Percentiles rank a stretch among this genome's conserved stretches.
phyloP scores from a whole-genome alignment of 2,113 vertebrate genomes.

The Spermophilus dauricus region DNA sequence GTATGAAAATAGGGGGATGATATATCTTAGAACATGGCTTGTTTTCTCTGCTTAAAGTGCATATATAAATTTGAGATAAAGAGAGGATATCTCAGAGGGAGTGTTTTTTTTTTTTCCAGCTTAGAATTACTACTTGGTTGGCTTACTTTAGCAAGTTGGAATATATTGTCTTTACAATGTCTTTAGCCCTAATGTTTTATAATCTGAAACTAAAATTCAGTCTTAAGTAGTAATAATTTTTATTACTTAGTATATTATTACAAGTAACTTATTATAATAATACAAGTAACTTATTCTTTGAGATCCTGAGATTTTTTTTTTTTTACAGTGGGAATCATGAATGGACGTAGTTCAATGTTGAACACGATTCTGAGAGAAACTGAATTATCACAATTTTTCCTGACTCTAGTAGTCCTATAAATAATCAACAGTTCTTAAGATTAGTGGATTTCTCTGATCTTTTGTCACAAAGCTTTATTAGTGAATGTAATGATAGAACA shows the following conservation, averaged over 20 bases:
- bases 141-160: not conserved
- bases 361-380: not conserved
- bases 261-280: not conserved
- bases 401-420: not conserved
- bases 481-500: not conserved
- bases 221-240: conserved; percentile 17
- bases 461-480: conserved; percentile 5
- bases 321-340: not conserved
- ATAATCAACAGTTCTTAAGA: not conserved
- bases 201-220: not conserved
- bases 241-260: not conserved
- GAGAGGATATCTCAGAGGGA: not conserved
- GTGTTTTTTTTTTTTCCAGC: conserved; percentile 34
- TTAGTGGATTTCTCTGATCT: not conserved
- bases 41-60: not conserved
- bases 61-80: not conserved
- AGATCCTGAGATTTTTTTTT: not conserved
- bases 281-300: not conserved
- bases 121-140: not conserved
- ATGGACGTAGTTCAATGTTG: not conserved
- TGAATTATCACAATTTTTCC: not conserved
- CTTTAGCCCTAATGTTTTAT: not conserved
- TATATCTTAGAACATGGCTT: not conserved
- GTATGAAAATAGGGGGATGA: not conserved
- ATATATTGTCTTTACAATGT: not conserved